phyloP scores from a whole-genome alignment of 2,888 invertebrate genomes.

The Chaetogeoica ovagalla region DNA sequence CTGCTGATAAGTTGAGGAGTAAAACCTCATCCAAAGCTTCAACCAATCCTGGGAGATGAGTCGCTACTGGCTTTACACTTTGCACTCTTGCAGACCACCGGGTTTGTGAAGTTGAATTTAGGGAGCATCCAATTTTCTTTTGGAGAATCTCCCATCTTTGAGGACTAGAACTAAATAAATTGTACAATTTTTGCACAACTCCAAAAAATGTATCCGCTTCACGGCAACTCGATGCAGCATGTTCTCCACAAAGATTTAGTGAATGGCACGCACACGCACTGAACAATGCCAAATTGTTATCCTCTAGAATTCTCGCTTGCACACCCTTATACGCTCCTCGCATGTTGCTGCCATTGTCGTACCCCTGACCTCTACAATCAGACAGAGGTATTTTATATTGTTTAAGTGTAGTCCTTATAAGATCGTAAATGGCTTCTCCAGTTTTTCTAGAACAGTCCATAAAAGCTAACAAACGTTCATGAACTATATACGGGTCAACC shows the following conservation, averaged over 20 bases:
- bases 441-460: constrained; percentile 46
- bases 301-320: constrained; percentile 42
- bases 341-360: constrained; percentile 54
- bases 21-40: constrained; percentile 15
- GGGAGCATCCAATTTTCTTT: constrained; percentile 21
- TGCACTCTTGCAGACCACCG: constrained; percentile 7
- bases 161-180: constrained; percentile 53
- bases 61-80: constrained; percentile 14
- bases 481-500: no score
- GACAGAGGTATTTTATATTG: constrained; percentile 28
- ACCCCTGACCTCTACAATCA: constrained; percentile 54
- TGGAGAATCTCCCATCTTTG: constrained; percentile 54
- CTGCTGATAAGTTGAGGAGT: constrained; percentile 17
- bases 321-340: constrained; percentile 49
- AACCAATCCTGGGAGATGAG: neutral
- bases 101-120: constrained; percentile 2
- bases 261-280: constrained; percentile 52
- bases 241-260: constrained; percentile 53
- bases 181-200: constrained; percentile 50
- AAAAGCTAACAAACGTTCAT: constrained; percentile 2
- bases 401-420: constrained; percentile 38
- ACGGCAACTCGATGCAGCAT: constrained; percentile 43
- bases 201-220: constrained; percentile 54
- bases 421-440: constrained; percentile 49
- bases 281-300: constrained; percentile 47